Evolutionary conservation across 2,888 invertebrate genomes (phyloP), one percentile per base, ranked within the genome.

Genomic region (Tetheella fluctuosa): DNA sequence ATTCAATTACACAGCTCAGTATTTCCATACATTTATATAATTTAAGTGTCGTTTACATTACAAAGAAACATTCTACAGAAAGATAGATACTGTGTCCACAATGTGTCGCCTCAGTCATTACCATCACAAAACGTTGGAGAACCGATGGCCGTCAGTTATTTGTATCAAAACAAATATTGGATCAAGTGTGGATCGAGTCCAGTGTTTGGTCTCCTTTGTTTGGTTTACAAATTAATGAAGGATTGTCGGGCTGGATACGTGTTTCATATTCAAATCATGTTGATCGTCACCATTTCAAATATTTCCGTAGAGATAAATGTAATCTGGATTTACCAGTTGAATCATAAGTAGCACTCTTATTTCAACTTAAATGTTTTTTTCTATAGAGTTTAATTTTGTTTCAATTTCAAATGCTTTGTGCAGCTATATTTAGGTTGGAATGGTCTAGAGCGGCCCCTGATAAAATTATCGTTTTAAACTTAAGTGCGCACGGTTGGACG

Each of bases 101-200:
- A 79, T 77, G 70, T 76, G 79, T 78, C 71, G 80, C 78, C 77
- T 71, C 70, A 84, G 74, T 81, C 83, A 91, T 93, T 93, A 91
- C 70, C 92, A 93, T 92, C 77, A 92, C 91, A 92, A 93, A 87
- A 84, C 83, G 58, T 55, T 70, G 73, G 80, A 77, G 80, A 85
- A 83, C 82, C 88, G 80, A 86, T 90, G 91, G 91, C 81, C 90
- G 91, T 86, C 89, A 84, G 75, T 85, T 87, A 85, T 85, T 87
- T 89, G 88, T 89, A 86, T 89, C 84, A 89, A 88, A 90, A 84
- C 86, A 88, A 93, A 93, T 92, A 93, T 93, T 93, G 83, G 74
- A 78, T 76, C 93, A 93, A 91, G 93, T 93, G 93, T 83, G 77
- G 73, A 75, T 74, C 74, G 80, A 70, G 93, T 92, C 93, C 93